Conservation (phyloP, 1,140 invertebrate genomes). For the Bombus pascuorum region DNA sequence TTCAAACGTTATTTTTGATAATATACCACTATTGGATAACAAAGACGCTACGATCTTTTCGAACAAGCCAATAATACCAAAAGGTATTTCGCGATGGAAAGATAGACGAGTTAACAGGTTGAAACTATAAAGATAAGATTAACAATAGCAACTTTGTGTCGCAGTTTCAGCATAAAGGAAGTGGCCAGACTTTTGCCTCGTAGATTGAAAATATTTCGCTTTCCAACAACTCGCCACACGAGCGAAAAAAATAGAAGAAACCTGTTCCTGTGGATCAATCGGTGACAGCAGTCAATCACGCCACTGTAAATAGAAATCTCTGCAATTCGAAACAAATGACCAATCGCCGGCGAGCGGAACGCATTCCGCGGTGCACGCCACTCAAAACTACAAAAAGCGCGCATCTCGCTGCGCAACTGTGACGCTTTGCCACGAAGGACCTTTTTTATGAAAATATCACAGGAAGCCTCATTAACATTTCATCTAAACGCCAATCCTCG, state of each 20-base stretch:
- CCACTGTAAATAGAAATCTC: conserved; percentile 28
- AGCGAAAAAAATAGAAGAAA: not conserved
- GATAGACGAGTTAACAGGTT: not conserved
- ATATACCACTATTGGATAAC: too few species aligned
- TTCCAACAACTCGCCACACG: not conserved
- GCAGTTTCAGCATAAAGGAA: not conserved
- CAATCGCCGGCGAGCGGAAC: too few species aligned
- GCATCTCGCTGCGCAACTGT: not conserved
- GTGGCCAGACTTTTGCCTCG: not conserved
- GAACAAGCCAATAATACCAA: not conserved
- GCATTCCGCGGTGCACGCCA: not conserved
- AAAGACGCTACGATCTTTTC: too few species aligned
- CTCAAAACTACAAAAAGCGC: conserved; percentile 21
- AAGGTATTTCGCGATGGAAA: not conserved
- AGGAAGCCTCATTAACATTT: not conserved
- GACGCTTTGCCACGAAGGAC: not conserved
- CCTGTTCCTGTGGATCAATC: not conserved
- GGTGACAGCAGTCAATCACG: conserved; percentile 11
- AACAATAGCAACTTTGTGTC: not conserved
- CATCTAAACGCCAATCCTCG: not conserved
- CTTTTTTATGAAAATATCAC: not conserved
- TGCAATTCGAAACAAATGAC: conserved; percentile 6
- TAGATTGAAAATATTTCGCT: conserved; percentile 7
- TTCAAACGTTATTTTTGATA: too few species aligned
- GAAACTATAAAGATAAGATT: not conserved